phyloP scores from a whole-genome alignment of 2,113 vertebrate genomes.

The Polypterus bichir region DNA sequence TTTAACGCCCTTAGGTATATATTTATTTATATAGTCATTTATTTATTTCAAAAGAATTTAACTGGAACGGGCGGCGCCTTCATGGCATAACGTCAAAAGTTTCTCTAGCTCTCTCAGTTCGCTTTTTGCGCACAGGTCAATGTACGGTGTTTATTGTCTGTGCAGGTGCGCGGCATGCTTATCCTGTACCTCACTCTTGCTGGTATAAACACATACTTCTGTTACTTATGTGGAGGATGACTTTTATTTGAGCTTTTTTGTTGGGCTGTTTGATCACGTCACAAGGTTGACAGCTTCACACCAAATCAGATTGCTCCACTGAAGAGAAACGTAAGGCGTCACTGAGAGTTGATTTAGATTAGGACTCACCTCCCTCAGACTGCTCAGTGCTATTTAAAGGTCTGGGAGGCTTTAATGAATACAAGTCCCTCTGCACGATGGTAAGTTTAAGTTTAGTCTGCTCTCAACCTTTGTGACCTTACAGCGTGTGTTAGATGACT shows the following conservation, averaged over 20 bases:
- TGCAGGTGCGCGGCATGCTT: too few relatives aligned
- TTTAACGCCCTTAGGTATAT: too few relatives aligned
- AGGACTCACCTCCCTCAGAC: conserved; percentile 47
- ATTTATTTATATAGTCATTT: too few relatives aligned
- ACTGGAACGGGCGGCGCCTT: too few relatives aligned
- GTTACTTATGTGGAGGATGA: conserved; percentile 20
- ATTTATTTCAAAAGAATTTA: too few relatives aligned
- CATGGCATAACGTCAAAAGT: too few relatives aligned
- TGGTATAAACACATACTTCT: too few relatives aligned
- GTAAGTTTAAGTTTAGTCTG: conserved; percentile 45
- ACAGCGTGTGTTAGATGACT: too few relatives aligned
- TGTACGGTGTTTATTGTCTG: too few relatives aligned
- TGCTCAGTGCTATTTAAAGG: conserved; percentile 46
- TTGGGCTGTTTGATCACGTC: conserved; percentile 37
- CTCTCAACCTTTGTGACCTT: neutral
- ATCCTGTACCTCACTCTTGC: too few relatives aligned
- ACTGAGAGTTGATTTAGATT: conserved; percentile 42
- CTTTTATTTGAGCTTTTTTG: conserved; percentile 30
- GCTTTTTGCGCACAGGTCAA: too few relatives aligned
- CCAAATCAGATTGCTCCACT: conserved; percentile 52
- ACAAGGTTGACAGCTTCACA: conserved; percentile 53
- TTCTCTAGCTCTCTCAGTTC: too few relatives aligned
- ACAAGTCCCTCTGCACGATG: conserved; percentile 44
- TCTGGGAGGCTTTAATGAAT: conserved; percentile 43
- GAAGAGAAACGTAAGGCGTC: conserved; percentile 37